Evolutionary conservation across 1,140 invertebrate species (phyloP).

Genomic region (Condylostylus longicornis): DNA sequence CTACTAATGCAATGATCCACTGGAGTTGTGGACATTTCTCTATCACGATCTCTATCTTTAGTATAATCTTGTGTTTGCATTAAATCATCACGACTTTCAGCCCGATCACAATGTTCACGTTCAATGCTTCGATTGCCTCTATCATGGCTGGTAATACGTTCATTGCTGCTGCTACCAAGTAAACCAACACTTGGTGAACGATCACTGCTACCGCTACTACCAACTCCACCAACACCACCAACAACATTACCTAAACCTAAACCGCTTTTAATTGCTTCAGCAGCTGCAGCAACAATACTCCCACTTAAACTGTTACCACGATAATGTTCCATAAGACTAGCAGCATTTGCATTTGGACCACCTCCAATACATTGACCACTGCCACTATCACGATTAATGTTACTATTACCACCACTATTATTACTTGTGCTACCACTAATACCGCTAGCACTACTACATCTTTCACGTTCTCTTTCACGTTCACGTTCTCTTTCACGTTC

Average conservation of each 20-base stretch:
- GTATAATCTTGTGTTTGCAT: conserved; percentile 29
- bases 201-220: conserved; percentile 13
- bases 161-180: conserved; percentile 20
- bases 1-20: conserved; percentile 33
- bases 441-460: conserved; percentile 2
- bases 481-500: conserved; percentile 9
- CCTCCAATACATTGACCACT: conserved; percentile 22
- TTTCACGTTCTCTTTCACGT: conserved; percentile 21
- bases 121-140: no score
- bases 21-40: conserved; percentile 30
- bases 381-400: conserved; percentile 14
- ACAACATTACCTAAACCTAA: background rate
- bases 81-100: conserved; percentile 29
- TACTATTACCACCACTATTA: conserved; percentile 8
- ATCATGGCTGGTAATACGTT: conserved; percentile 8
- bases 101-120: conserved; percentile 20
- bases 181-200: conserved; percentile 4
- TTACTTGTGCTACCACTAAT: conserved; percentile 26
- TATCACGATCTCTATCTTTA: conserved; percentile 22
- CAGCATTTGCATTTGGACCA: conserved; percentile 17
- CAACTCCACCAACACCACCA: background rate
- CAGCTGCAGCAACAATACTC: conserved; percentile 22
- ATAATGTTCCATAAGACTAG: conserved; percentile 27
- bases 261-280: conserved; percentile 21
- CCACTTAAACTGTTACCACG: conserved; percentile 15